A percentile compares a stretch with the other conserved stretches of the same genome.
Conservation (phyloP, 2,888 invertebrate genomes). For the Neoscelio sp. region DNA sequence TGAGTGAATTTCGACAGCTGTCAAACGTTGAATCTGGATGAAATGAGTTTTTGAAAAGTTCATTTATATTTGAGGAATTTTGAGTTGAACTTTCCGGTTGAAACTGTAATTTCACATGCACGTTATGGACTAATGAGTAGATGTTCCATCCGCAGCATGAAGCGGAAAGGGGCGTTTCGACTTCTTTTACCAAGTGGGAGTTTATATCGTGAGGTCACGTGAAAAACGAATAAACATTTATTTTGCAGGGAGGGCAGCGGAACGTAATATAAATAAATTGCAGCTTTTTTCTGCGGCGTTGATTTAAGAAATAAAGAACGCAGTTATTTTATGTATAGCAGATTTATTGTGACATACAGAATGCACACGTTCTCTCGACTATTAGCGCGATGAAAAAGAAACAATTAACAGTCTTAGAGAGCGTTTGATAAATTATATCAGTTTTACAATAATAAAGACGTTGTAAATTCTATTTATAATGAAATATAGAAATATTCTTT, state of each 20-base stretch:
- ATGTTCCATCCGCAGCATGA: not conserved
- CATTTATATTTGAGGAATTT: too few relatives aligned
- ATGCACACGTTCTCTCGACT: conserved; percentile 6
- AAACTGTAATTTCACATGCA: not conserved
- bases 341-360: conserved; percentile 45
- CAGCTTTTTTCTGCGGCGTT: too few relatives aligned
- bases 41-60: too few relatives aligned
- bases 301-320: too few relatives aligned
- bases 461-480: too few relatives aligned
- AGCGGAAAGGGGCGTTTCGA: conserved; percentile 41
- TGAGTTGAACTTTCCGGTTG: too few relatives aligned
- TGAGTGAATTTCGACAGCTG: too few relatives aligned
- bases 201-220: not conserved
- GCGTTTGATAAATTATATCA: conserved; percentile 19
- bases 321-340: conserved; percentile 16
- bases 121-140: conserved; percentile 2
- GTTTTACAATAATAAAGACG: too few relatives aligned
- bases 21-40: too few relatives aligned
- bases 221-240: not conserved
- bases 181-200: conserved; percentile 28
- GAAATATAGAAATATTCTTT: too few relatives aligned
- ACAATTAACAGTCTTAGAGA: conserved; percentile 8
- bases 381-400: conserved; percentile 3
- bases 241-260: too few relatives aligned
- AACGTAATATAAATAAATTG: too few relatives aligned